These are phyloP conservation scores for Agrotis ipsilon DNA, from an alignment of 2,888 invertebrate genomes.

Conservation along the genomic window DNA sequence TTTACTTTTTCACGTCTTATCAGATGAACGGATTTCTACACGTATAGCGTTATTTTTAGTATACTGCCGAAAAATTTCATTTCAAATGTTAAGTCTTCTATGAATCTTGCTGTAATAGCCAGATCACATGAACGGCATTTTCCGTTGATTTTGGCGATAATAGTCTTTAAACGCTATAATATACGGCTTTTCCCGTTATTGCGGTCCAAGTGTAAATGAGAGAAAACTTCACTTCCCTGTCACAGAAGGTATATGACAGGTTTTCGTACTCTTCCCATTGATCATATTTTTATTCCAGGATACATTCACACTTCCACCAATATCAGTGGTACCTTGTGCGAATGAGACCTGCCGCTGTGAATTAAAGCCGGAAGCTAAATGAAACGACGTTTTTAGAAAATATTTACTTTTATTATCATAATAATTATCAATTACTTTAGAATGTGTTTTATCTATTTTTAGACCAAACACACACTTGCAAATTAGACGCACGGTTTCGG, in stretches of 20 bases:
- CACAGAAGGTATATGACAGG: no score
- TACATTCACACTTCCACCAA: constrained; percentile 68
- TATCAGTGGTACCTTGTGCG: constrained; percentile 67
- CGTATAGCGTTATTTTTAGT: no score
- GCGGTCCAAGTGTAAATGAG: background rate
- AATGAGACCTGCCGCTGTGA: constrained; percentile 69
- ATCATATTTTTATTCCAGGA: constrained; percentile 56
- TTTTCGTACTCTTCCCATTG: background rate
- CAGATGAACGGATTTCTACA: background rate
- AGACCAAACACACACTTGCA: constrained; percentile 47
- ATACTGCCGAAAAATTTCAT: no score
- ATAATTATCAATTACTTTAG: constrained; percentile 69
- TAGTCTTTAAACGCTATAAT: no score
- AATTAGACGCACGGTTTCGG: constrained; percentile 17
- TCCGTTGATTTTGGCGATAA: no score
- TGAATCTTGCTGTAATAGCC: no score
- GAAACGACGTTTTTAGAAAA: constrained; percentile 75
- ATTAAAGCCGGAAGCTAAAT: constrained; percentile 66
- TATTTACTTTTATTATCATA: constrained; percentile 74
- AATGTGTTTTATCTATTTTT: constrained; percentile 66
- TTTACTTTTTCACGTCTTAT: background rate
- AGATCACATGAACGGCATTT: no score
- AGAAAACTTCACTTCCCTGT: background rate
- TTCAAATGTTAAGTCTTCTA: no score
- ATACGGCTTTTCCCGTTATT: no score